A percentile compares a stretch with the other conserved stretches of the same genome.
Conservation (phyloP, 2,797 vertebrate genomes). For the Eupleurogrammus muticus region DNA sequence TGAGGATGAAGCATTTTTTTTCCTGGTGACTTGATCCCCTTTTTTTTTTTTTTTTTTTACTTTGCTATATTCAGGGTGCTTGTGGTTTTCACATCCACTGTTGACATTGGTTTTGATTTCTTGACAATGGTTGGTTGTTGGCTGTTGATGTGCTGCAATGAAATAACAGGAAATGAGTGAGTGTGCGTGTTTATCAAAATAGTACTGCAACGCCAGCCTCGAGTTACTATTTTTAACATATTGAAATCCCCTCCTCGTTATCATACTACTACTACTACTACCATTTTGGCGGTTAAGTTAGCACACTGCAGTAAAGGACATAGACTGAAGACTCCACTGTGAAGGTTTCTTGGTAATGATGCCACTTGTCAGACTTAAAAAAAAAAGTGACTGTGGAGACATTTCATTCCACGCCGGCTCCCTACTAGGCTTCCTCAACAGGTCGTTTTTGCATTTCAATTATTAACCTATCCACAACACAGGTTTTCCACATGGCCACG, state of each 20-base stretch:
- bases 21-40: not conserved
- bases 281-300: conserved; percentile 1
- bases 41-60: too few species aligned
- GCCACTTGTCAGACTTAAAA: not conserved
- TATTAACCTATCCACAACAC: conserved; percentile 65
- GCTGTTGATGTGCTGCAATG: conserved; percentile 6
- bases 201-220: not conserved
- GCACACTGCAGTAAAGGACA: conserved; percentile 5
- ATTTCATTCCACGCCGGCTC: conserved; percentile 36
- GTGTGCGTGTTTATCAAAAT: conserved; percentile 16
- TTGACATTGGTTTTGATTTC: conserved; percentile 35
- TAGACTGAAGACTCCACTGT: not conserved
- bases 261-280: not conserved
- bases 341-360: conserved; percentile 14
- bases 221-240: not conserved
- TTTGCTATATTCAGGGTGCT: conserved; percentile 18
- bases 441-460: conserved; percentile 64
- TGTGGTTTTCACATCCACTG: conserved; percentile 7
- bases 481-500: conserved; percentile 54
- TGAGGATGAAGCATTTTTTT: conserved; percentile 11
- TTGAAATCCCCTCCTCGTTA: not conserved
- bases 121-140: not conserved
- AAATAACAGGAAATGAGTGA: conserved; percentile 30
- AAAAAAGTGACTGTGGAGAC: conserved; percentile 11
- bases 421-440: conserved; percentile 41